Evolutionary conservation across 1,140 invertebrate species (phyloP).

Genomic region (Sitobion miscanthi): DNA sequence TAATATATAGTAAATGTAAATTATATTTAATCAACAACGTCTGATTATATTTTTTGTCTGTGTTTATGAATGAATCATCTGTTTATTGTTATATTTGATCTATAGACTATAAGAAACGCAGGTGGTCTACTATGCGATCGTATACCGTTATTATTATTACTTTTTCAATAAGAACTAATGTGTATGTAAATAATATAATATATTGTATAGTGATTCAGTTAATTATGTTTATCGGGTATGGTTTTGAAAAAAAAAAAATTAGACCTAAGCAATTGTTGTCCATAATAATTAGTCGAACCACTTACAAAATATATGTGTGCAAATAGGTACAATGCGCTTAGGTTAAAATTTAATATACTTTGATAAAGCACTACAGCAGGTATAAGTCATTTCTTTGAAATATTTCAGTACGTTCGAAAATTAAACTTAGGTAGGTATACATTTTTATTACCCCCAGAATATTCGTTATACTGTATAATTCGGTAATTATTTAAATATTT

Average conservation of each 20-base stretch:
- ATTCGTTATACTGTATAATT: no score
- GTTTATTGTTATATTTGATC: conserved; percentile 33
- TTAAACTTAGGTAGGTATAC: no score
- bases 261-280: not conserved
- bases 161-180: not conserved
- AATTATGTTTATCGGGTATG: not conserved
- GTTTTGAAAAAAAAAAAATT: not conserved
- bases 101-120: not conserved
- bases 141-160: conserved; percentile 1
- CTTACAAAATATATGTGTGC: not conserved
- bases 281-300: not conserved
- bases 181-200: not conserved
- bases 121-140: not conserved
- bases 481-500: no score
- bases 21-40: not conserved
- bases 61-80: not conserved
- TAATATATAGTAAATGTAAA: not conserved
- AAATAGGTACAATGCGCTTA: not conserved
- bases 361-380: not conserved
- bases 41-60: not conserved
- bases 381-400: not conserved
- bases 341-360: no score
- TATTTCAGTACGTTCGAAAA: not conserved
- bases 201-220: not conserved
- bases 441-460: no score